Base-by-base conservation (phyloP, 2,888 invertebrate species). In the Rhagonycha lutea region DNA sequence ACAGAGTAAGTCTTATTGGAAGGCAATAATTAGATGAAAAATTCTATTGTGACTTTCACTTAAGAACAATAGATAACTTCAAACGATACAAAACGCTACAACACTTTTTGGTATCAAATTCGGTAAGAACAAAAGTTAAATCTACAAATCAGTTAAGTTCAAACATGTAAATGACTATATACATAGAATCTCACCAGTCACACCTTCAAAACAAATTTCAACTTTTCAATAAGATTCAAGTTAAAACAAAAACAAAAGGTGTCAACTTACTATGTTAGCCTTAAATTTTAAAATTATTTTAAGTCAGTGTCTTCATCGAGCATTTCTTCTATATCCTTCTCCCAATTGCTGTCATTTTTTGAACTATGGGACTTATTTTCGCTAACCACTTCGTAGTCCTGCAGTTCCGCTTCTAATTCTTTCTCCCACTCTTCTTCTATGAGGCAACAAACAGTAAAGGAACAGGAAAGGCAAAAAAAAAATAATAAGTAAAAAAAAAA, bases 321-420 rank as follows among this genome's bases (percentile, higher is more conserved):
- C 80, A 88, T 85, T 68, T 88, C 87, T 72, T 88, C 88, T 18
- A 88, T 86, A 75, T 88, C 88, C 78, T 87, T 84, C 74, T 88
- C 88, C 86, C 88, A 86, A 78, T 87, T 86, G 60, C 75, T 73
- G 77, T 86, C 86, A 73, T 83, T 85, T 80, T 85, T 87, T 14
- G 86, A 84, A 82, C 89, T 89, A 29, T 88, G 89, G 0, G 89
- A 89, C 80, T 88, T 88, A 76, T 90, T 89, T 81, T 91, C 91
- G 77, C 90, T 89, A 63, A 98, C 96, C 82, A 98, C 95, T 89
- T 98, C 98, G 88, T 96, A 98, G 87, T 98, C 97, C 88, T 96
- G 96, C 82, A 98, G 91, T 89, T 98, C 98, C 69, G 96, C 96
- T 87, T 97, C 97, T 86, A 98, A 89, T 89, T 98, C 98, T 87